Evolutionary conservation across 2,113 vertebrate genomes (phyloP), one percentile per base, ranked within the genome.

Genomic region (Nothoprocta perdicaria): DNA sequence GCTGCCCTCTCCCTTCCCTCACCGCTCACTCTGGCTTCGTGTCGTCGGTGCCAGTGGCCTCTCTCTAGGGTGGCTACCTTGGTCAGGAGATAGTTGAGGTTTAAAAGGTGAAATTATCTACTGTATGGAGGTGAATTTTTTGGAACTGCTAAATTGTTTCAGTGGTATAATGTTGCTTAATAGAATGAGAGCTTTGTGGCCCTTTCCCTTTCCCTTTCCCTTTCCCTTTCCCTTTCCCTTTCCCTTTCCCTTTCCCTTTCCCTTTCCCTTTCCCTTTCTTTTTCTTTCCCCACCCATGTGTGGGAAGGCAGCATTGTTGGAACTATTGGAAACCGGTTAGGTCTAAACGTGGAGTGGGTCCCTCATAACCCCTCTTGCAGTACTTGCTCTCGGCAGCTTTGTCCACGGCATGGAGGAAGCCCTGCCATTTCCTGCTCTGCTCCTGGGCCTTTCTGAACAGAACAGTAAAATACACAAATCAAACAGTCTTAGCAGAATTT

Each of bases 21-120:
- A 0, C 65, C 61, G 50, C 24, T 31, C 33, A 19, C 40, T 53
- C 1, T 0, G 48, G 55, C 33, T 45, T 48, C 1, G 0, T 33
- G 0, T 55, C 15, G 23, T 71, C 41, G 26, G 12, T 62, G 46
- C 72, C 53, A 13, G n/a, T 40, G 10, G 4, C 29, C 43, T 60
- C 14, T 21, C 46, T 2, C 33, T 61, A 7, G 3, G 40, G 45
- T 4, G 18, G 7, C 4, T 48, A 48, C 21, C 1, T 35, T 66
- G 55, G 38, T 85, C 26, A 31, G 19, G 45, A 69, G 69, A 66
- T 58, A 58, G 11, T 10, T 61, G 57, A 68, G 43, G 43, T 66
- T 84, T 43, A n/a, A 76, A 58, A 60, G 23, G 26, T 43, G 78
- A 73, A 92, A 58, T 35, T 83, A 55, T 26, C 8, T 33, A 9